Evolutionary conservation across 1,140 invertebrate species (phyloP), one percentile per base, ranked within the genome.

Genomic region (Condylostylus longicornis): DNA sequence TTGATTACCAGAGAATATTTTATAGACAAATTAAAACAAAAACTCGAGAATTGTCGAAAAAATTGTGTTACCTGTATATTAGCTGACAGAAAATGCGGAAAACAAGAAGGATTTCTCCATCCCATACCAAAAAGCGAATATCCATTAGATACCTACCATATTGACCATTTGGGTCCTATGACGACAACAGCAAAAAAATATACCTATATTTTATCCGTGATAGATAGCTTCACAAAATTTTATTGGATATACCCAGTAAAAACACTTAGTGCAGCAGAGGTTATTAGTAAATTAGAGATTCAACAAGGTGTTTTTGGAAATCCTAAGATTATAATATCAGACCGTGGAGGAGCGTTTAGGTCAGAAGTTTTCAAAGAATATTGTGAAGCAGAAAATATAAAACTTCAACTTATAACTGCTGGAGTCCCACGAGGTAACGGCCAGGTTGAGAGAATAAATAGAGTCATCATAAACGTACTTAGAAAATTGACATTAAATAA

Each of bases 331-430:
- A 51, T 62, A 9, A 49, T 62, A 1, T 46, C 48, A 1, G 55
- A 60, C 23, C 14, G 52, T 20, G 50, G 48, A 5, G 48, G 55
- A 6, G 59, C 61, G 0, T 63, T 64, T 34, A 64, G 56, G 0
- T 37, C 49, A 6, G 42, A 45, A 8, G 39, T 43, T 0, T 58
- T 61, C 34, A 10, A 48, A 35, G 37, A 47, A 0, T 63, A 58
- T 42, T 62, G 58, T 38, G 21, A 25, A 36, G 20, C 30, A n/a
- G 30, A 42, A 44, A 37, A 31, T 0, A 50, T 58, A n/a, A 7
- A 42, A 9, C 48, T 49, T 34, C 17, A 42, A 10, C 18, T 29
- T 8, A 48, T 51, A 20, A 52, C 51, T n/a, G 54, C 51, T 1
- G 53, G 53, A 23, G 38, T 53, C 2, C 45, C 52, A 5, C 29